phyloP scores from a whole-genome alignment of 2,797 vertebrate genomes.

The Rhinogobio ventralis region DNA sequence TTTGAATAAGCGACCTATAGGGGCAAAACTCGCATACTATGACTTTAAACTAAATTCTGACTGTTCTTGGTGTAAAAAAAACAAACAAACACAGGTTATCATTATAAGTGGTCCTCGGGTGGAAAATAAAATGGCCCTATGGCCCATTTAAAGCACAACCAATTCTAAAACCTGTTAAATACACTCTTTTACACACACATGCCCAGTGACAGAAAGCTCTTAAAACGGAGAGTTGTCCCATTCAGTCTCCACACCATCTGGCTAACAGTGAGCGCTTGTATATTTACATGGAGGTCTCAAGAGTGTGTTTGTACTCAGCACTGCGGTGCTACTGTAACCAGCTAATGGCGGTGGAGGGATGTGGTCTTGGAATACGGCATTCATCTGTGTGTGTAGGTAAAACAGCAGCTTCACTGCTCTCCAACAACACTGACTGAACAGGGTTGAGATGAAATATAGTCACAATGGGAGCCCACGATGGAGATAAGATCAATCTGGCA shows the following conservation, averaged over 20 bases:
- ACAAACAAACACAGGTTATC: neutral
- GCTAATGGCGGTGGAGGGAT: constrained; percentile 56
- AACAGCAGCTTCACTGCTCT: neutral
- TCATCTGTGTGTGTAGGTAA: constrained; percentile 23
- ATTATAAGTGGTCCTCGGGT: neutral
- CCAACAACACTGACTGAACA: neutral
- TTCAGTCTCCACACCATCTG: constrained; percentile 42
- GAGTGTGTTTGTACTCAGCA: constrained; percentile 48
- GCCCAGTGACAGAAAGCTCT: neutral
- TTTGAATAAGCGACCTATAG: too few species aligned
- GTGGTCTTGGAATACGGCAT: constrained; percentile 36
- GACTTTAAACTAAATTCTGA: neutral
- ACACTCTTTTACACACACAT: neutral
- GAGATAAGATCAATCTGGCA: neutral
- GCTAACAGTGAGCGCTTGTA: constrained; percentile 37
- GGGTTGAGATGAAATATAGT: neutral
- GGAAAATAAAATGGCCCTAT: neutral
- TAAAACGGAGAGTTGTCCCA: neutral
- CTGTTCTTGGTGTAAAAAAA: neutral
- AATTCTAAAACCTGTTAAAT: neutral
- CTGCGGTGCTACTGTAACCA: constrained; percentile 53
- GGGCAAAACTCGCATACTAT: too few species aligned
- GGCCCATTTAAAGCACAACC: neutral
- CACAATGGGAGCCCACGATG: neutral
- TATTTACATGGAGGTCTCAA: constrained; percentile 27